Evolutionary conservation across 92 coral and sea anemone species (phyloP).

Genomic region (Phenganax stokvisi): DNA sequence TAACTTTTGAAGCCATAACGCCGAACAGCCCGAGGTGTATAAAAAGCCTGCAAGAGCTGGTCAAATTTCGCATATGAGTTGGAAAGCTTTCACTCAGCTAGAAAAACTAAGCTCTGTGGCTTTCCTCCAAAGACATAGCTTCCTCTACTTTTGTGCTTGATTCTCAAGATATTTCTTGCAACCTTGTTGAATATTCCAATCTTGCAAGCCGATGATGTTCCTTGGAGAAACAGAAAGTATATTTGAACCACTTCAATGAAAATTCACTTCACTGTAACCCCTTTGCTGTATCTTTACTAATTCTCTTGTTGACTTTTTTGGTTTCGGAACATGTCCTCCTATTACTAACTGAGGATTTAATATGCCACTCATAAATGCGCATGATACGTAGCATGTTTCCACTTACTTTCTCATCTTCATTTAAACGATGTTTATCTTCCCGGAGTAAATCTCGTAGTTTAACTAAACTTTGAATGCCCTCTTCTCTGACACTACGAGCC

Average conservation of each 20-base stretch:
- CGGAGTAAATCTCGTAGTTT: conserved; percentile 61
- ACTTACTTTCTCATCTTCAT: conserved; percentile 76
- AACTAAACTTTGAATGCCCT: conserved; percentile 73
- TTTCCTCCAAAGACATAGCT: neutral
- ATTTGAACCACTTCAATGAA: too few relatives aligned
- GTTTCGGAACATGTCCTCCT: too few relatives aligned
- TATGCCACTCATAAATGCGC: too few relatives aligned
- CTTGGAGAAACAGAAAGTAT: neutral
- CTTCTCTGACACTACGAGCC: conserved; percentile 81
- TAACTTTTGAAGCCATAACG: too few relatives aligned
- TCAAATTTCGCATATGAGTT: too few relatives aligned
- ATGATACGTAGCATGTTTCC: neutral
- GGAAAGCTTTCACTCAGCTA: too few relatives aligned
- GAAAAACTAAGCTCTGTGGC: neutral
- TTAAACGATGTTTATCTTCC: conserved; percentile 74
- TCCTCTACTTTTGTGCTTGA: neutral
- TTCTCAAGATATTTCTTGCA: conserved; percentile 24
- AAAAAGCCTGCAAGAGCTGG: too few relatives aligned
- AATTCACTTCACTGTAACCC: neutral
- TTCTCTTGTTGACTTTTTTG: neutral
- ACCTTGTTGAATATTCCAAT: conserved; percentile 23
- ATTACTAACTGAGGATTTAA: too few relatives aligned
- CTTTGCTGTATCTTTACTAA: neutral
- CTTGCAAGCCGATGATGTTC: conserved; percentile 37
- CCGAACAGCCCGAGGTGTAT: too few relatives aligned